These are phyloP conservation scores for Lemur catta DNA, from an alignment of 2,797 vertebrate genomes.

Conservation along the genomic window DNA sequence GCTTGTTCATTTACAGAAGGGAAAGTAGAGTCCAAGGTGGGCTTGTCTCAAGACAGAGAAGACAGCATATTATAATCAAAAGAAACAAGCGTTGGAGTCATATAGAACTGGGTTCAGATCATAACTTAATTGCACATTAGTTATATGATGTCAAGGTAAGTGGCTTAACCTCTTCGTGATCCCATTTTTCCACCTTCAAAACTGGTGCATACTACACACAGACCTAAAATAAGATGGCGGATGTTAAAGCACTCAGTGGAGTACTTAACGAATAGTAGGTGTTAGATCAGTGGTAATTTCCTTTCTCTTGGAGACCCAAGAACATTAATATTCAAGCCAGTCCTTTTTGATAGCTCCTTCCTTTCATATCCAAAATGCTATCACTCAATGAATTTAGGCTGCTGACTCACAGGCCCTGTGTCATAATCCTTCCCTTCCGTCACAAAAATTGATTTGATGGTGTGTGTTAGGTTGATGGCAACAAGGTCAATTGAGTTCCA, in stretches of 20 bases:
- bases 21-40: neutral
- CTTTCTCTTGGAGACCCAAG: neutral
- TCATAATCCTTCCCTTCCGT: neutral
- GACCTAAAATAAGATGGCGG: neutral
- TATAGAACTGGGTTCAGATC: neutral
- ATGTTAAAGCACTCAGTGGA: neutral
- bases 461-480: neutral
- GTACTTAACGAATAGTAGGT: neutral
- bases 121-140: neutral
- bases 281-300: neutral
- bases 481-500: constrained; percentile 3
- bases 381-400: neutral
- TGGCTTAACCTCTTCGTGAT: neutral
- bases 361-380: neutral
- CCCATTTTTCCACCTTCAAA: neutral
- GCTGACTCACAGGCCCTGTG: neutral
- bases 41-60: neutral
- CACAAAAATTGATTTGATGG: constrained; percentile 4
- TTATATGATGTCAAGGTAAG: neutral
- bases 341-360: neutral
- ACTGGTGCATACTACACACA: neutral
- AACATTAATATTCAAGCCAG: neutral
- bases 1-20: neutral
- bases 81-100: neutral
- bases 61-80: neutral